Conservation (phyloP, 2,888 invertebrate genomes). For the Drosophila anomalata region DNA sequence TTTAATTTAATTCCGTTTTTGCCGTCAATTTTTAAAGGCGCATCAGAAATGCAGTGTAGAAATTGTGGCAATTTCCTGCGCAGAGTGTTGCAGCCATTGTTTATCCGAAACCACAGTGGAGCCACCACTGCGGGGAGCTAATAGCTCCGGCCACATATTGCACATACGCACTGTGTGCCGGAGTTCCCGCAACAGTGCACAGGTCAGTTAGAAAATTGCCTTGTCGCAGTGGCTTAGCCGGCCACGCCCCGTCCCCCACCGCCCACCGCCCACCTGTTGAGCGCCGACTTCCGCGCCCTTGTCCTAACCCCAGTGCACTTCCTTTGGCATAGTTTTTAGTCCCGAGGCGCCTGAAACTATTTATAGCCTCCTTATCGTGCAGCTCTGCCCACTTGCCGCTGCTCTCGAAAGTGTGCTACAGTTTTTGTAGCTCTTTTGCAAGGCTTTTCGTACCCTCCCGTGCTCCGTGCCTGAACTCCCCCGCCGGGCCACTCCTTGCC, state of each 20-base stretch:
- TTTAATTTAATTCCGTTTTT: conserved; percentile 20
- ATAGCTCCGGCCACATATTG: conserved; percentile 9
- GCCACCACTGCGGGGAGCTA: conserved; percentile 1
- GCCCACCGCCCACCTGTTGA: conserved; percentile 44
- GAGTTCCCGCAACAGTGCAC: conserved; percentile 5
- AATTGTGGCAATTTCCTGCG: conserved; percentile 3
- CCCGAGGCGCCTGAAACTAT: conserved; percentile 69
- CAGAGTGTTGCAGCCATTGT: conserved; percentile 13
- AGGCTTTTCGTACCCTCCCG: not conserved
- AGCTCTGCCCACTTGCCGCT: conserved; percentile 39
- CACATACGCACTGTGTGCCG: conserved; percentile 22
- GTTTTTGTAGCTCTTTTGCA: conserved; percentile 31
- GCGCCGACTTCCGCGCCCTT: conserved; percentile 16
- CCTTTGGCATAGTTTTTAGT: conserved; percentile 68
- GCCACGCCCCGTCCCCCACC: not conserved
- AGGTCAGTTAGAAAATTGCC: conserved; percentile 2
- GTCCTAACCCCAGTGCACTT: not conserved
- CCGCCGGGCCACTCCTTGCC: conserved; percentile 32
- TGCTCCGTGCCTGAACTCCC: not conserved
- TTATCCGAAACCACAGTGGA: conserved; percentile 10
- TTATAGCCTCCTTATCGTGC: conserved; percentile 55
- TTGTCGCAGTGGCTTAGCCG: not conserved
- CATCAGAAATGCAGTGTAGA: conserved; percentile 1
- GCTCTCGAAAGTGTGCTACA: conserved; percentile 24
- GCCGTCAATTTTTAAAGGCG: not conserved